phyloP scores from a whole-genome alignment of 2,888 invertebrate species.

The Chelonus formosanus region DNA sequence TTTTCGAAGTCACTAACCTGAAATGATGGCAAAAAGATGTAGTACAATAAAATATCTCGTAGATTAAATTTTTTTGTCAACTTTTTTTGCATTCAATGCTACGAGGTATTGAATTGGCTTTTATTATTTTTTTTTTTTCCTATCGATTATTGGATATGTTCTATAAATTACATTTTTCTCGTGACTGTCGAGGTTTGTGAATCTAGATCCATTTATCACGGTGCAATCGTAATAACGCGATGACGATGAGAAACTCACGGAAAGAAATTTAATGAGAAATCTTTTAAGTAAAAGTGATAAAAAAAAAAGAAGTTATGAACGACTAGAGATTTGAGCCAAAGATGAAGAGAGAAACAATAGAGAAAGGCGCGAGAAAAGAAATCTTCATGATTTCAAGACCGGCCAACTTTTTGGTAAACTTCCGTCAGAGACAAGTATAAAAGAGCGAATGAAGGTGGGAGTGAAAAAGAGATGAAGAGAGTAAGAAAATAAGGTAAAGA shows the following conservation, averaged over 20 bases:
- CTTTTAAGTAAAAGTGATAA: slow-evolving; percentile 12
- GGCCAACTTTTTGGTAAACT: slow-evolving; percentile 31
- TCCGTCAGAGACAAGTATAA: slow-evolving; percentile 29
- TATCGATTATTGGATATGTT: too few relatives aligned
- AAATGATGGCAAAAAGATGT: too few relatives aligned
- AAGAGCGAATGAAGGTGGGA: slow-evolving; percentile 27
- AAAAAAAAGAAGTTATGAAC: slow-evolving; percentile 11
- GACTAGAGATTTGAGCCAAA: slow-evolving; percentile 8
- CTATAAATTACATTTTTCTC: neutral
- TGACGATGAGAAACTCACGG: slow-evolving; percentile 17
- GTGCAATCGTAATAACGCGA: slow-evolving; percentile 24
- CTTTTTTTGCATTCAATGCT: too few relatives aligned
- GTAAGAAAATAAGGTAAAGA: slow-evolving; percentile 3
- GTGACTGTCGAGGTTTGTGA: neutral
- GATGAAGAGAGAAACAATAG: slow-evolving; percentile 6
- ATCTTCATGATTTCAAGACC: slow-evolving; percentile 8
- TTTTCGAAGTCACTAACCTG: neutral
- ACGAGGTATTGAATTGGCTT: too few relatives aligned
- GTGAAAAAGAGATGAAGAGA: slow-evolving; percentile 13
- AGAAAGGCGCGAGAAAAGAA: slow-evolving; percentile 5
- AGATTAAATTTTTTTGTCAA: too few relatives aligned
- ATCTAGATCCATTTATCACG: slow-evolving; percentile 14
- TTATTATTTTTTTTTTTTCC: too few relatives aligned
- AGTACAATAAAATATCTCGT: too few relatives aligned
- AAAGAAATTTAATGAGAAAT: slow-evolving; percentile 33